Evolutionary conservation across 2,797 vertebrate species (phyloP).

Genomic region (Cossypha niveicapilla): DNA sequence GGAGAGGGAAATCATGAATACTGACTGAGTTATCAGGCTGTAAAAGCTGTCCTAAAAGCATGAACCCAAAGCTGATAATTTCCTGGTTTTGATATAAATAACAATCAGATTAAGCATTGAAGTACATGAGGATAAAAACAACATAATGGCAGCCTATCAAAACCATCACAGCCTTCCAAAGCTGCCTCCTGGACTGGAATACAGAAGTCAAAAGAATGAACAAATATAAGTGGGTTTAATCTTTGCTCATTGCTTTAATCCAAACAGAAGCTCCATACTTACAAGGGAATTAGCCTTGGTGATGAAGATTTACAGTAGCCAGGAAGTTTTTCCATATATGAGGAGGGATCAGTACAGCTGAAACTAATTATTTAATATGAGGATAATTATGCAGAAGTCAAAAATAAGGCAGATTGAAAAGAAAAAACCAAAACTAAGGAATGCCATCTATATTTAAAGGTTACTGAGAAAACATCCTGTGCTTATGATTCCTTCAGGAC

Average conservation of each 20-base stretch:
- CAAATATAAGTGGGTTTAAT: background rate
- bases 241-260: background rate
- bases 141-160: background rate
- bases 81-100: slow-evolving; percentile 14
- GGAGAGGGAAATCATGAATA: background rate
- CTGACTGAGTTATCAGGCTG: background rate
- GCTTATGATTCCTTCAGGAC: background rate
- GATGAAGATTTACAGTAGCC: background rate
- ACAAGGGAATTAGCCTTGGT: background rate
- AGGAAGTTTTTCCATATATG: background rate
- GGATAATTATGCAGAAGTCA: background rate
- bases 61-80: background rate
- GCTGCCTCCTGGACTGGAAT: background rate
- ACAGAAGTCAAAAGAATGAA: background rate
- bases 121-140: background rate
- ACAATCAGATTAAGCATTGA: background rate
- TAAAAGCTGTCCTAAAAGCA: slow-evolving; percentile 13
- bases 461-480: background rate
- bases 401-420: background rate
- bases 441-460: background rate
- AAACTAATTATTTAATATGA: background rate
- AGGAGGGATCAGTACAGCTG: background rate
- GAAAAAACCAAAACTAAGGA: background rate
- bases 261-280: background rate
- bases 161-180: slow-evolving; percentile 26